phyloP scores from a whole-genome alignment of 2,888 invertebrate genomes.

The Hipparchia semele region DNA sequence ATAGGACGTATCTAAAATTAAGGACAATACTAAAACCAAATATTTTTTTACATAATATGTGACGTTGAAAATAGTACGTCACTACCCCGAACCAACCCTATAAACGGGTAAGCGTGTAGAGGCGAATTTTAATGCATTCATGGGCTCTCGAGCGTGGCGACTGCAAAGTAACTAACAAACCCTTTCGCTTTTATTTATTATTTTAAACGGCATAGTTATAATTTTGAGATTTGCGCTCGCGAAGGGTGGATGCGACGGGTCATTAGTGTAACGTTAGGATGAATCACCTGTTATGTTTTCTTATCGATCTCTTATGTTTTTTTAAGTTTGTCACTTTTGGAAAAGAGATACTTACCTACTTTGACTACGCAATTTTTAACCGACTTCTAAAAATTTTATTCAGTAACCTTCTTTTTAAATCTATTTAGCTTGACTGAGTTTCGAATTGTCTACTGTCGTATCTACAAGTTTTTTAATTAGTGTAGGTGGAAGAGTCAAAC shows the following conservation, averaged over 20 bases:
- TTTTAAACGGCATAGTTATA: constrained; percentile 69
- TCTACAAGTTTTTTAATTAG: no score
- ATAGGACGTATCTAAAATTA: no score
- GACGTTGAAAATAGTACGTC: constrained; percentile 28
- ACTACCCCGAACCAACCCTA: constrained; percentile 59
- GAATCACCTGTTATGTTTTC: constrained; percentile 48
- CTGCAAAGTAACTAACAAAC: constrained; percentile 75
- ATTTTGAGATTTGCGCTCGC: constrained; percentile 57
- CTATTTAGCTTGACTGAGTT: no score
- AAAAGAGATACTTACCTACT: neutral
- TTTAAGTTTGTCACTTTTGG: neutral
- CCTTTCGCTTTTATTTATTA: constrained; percentile 67
- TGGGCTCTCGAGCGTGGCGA: constrained; percentile 77
- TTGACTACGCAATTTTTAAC: no score
- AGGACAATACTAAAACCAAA: neutral
- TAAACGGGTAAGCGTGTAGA: constrained; percentile 52
- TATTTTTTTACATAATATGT: neutral
- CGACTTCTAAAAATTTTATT: neutral
- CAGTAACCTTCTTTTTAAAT: neutral
- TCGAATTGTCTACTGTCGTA: no score
- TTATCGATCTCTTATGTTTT: constrained; percentile 16
- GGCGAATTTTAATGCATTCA: constrained; percentile 76
- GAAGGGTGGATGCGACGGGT: constrained; percentile 40
- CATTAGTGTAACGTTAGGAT: constrained; percentile 34
- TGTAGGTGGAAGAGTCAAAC: no score